Percentiles rank a stretch among this genome's conserved stretches.
Evolutionary conservation across 2,113 vertebrate species (phyloP).

Genomic region (Rhodinocichla rosea): DNA sequence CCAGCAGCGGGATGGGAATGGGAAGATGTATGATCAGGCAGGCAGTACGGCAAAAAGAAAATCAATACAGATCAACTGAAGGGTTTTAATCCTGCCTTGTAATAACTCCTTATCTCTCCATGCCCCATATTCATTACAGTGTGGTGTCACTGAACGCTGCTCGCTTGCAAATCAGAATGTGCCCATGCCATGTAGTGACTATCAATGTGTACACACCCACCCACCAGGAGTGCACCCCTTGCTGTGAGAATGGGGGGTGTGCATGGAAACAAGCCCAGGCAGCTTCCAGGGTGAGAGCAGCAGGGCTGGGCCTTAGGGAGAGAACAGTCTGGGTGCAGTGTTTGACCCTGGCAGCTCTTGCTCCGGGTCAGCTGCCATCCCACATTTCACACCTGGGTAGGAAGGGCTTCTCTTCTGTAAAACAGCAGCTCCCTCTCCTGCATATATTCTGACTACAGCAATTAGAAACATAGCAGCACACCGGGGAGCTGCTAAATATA

Average conservation of each 20-base stretch:
- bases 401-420: background rate
- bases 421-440: background rate
- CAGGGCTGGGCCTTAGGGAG: background rate
- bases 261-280: background rate
- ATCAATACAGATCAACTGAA: background rate
- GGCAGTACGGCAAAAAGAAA: background rate
- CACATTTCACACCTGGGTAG: background rate
- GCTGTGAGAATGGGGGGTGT: background rate
- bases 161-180: background rate
- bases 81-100: constrained; percentile 16
- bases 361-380: background rate
- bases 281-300: background rate
- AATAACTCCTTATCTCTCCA: background rate
- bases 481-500: constrained; percentile 25
- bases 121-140: background rate
- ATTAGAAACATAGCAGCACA: background rate
- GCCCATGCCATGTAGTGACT: accelerated
- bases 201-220: background rate
- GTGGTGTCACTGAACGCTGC: background rate
- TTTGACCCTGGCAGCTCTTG: background rate
- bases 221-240: background rate
- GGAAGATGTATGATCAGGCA: background rate
- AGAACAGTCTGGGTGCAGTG: no score
- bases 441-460: background rate
- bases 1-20: background rate